Percentiles rank a stretch among this genome's conserved stretches.
phyloP scores from a whole-genome alignment of 1,140 invertebrate genomes.

The Pissodes strobi region DNA sequence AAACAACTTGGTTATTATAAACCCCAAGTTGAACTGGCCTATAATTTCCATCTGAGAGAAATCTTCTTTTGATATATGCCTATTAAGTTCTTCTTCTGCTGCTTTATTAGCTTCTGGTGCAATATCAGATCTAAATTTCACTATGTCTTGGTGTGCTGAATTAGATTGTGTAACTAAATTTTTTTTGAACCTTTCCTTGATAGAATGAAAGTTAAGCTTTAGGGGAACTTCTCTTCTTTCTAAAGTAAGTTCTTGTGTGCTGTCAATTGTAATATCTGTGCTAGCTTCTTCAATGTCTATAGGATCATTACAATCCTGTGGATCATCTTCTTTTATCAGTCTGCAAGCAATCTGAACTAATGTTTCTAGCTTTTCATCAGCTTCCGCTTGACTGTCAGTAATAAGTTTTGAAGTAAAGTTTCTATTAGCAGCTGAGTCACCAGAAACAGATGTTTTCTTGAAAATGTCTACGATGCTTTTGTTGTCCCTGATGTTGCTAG shows the following conservation, averaged over 20 bases:
- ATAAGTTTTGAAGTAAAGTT: no score
- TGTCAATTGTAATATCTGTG: constrained; percentile 23
- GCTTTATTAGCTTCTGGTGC: constrained; percentile 70
- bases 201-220: constrained; percentile 29
- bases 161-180: not conserved
- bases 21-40: constrained; percentile 97
- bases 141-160: constrained; percentile 2
- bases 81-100: constrained; percentile 84
- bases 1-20: constrained; percentile 85
- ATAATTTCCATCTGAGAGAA: constrained; percentile 89
- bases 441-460: no score
- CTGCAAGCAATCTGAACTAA: constrained; percentile 34
- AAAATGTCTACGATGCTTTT: no score
- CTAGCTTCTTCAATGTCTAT: no score
- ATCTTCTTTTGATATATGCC: constrained; percentile 80
- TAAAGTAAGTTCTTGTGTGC: not conserved
- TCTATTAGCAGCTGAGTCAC: no score
- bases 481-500: no score
- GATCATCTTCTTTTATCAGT: constrained; percentile 12
- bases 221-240: constrained; percentile 29
- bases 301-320: no score
- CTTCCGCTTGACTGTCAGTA: constrained; percentile 12
- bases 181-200: constrained; percentile 25
- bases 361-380: constrained; percentile 20
- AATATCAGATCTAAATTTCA: constrained; percentile 70